Evolutionary conservation across 2,113 vertebrate species (phyloP).

Genomic region (Petrocephalus zakoni): DNA sequence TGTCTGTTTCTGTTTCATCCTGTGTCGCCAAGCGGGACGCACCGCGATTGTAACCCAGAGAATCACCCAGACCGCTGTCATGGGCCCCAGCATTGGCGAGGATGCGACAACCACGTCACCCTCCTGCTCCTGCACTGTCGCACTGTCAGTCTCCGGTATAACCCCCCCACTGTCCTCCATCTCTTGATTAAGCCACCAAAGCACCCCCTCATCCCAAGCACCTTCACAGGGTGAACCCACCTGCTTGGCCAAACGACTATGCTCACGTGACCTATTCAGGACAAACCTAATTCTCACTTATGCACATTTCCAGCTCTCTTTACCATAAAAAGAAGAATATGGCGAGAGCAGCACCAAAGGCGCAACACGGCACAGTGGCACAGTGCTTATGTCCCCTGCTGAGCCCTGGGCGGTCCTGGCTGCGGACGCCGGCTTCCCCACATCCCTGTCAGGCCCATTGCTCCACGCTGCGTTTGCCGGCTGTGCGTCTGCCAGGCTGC

Average conservation of each 20-base stretch:
- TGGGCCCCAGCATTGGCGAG: background rate
- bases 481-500: background rate
- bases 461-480: background rate
- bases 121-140: background rate
- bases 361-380: background rate
- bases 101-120: background rate
- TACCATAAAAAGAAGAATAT: background rate
- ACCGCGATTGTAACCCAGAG: no score
- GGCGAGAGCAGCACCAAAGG: background rate
- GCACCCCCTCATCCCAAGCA: no score
- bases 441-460: background rate
- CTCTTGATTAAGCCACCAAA: no score
- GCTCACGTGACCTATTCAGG: background rate
- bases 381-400: background rate
- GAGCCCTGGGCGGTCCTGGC: background rate
- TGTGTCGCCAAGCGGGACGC: no score
- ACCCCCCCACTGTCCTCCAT: no score
- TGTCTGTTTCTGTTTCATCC: background rate
- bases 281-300: background rate
- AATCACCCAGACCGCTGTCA: no score
- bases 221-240: background rate
- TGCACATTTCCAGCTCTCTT: background rate
- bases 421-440: background rate
- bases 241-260: background rate
- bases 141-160: background rate